Percentiles rank a stretch among this genome's conserved stretches.
Evolutionary conservation across 2,888 invertebrate species (phyloP).

Genomic region (Stictocephala bisonia): DNA sequence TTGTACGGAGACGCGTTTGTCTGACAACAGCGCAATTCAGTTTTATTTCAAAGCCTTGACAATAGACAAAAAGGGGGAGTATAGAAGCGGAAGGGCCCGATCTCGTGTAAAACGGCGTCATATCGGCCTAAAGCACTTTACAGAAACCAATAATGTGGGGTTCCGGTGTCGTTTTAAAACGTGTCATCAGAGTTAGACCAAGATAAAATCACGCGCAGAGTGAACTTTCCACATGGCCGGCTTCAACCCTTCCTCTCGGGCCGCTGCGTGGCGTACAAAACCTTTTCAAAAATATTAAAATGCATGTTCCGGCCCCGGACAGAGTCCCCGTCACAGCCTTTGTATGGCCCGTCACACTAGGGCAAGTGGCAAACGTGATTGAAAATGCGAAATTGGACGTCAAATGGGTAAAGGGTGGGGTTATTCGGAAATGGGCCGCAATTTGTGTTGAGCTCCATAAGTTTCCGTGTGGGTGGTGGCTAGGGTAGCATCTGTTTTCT

Average conservation of each 20-base stretch:
- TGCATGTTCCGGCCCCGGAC: neutral
- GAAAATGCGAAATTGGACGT: conserved; percentile 7
- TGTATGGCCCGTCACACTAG: neutral
- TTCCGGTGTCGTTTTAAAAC: conserved; percentile 39
- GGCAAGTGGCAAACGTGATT: conserved; percentile 3
- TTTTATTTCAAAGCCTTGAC: too few species aligned
- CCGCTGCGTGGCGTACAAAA: neutral
- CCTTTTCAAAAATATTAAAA: conserved; percentile 34
- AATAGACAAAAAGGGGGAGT: too few species aligned
- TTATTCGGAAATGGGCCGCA: neutral
- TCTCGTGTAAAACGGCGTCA: too few species aligned
- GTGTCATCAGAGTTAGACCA: conserved; percentile 25
- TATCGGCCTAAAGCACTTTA: conserved; percentile 33
- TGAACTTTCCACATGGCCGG: neutral
- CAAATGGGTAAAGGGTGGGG: neutral
- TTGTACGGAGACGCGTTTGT: too few species aligned
- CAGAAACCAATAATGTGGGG: conserved; percentile 41
- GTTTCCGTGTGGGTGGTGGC: too few species aligned
- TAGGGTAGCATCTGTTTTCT: too few species aligned
- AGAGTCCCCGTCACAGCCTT: neutral
- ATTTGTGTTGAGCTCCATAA: too few species aligned
- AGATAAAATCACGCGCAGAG: conserved; percentile 18
- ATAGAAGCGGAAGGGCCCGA: too few species aligned
- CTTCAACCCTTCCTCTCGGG: conserved; percentile 10
- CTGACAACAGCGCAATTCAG: too few species aligned